Base-by-base conservation (phyloP, 2,888 invertebrate genomes). In the Lucinisca nassula region DNA sequence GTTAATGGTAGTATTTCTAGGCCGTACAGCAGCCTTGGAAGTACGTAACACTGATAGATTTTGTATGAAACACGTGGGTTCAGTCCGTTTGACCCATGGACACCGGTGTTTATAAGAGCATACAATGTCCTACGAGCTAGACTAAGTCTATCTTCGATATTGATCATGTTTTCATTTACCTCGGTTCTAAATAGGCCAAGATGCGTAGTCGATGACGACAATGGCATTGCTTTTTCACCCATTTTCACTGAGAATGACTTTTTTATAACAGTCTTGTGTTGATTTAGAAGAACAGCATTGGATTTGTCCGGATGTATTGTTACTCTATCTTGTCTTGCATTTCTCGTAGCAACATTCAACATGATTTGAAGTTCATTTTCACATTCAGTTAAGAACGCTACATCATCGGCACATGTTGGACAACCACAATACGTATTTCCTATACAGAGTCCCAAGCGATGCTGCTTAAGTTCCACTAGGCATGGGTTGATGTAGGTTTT, bases 41-140 rank as follows among this genome's bases (percentile, higher is more conserved):
- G 24, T 24, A 76, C 76, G n/a, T 76, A 76, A 14, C 49, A 51
- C 76, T 51, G 55, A 32, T 51, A 76, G 3, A 76, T 45, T 32
- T 51, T 76, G 35, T n/a, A 51, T 21, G 51, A 76, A n/a, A 49
- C 35, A 49, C 14, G 3, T 3, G 76, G 76, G 30, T 45, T 76
- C 8, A 76, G 27, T 3, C 76, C 76, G 49, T 76, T 76, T 10
- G 76, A 76, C 3, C 76, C 76, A 49, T 51, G 55, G 4, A 76
- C 24, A 35, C 73, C 73, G 8, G 73, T 73, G 24, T 73, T 73
- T n/a, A 73, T 73, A 37, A 73, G n/a, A 14, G 73, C 4, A 40
- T 73, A 73, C 6, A 73, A n/a, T 8, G 73, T 73, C 24, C 73
- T 73, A 12, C 73, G 35, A 12, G 73, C 73, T 73, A 73, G 73